Evolutionary conservation across 2,113 vertebrate genomes (phyloP).

Genomic region (Calidris pugnax): DNA sequence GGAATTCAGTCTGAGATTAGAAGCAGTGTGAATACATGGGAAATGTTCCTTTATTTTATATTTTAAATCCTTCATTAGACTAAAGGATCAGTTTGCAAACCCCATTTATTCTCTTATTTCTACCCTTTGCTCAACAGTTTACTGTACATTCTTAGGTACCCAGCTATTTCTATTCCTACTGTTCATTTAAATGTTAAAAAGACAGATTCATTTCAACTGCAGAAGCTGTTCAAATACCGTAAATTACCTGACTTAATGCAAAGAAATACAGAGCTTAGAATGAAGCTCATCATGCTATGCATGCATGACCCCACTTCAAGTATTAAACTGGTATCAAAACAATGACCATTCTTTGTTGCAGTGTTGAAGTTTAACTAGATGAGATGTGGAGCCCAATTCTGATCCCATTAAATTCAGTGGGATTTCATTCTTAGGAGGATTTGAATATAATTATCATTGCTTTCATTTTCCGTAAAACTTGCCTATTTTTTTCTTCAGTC

Average conservation of each 20-base stretch:
- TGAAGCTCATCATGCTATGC: conserved; percentile 21
- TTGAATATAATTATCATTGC: conserved; percentile 54
- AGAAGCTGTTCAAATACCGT: conserved; percentile 4
- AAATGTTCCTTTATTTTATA: background rate
- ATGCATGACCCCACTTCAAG: conserved; percentile 31
- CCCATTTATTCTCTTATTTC: background rate
- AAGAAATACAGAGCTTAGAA: conserved; percentile 43
- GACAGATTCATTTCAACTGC: conserved; percentile 4
- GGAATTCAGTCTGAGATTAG: background rate
- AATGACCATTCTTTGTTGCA: conserved; percentile 34
- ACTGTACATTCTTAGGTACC: background rate
- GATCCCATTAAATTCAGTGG: conserved; percentile 39
- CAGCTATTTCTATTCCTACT: background rate
- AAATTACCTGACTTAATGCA: conserved; percentile 39
- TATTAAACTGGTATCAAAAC: conserved; percentile 55
- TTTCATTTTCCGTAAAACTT: conserved; percentile 44
- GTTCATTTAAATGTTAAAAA: conserved; percentile 52
- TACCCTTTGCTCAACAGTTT: conserved; percentile 16
- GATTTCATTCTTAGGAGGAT: conserved; percentile 52
- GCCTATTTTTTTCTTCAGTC: conserved; percentile 11
- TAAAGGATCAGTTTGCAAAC: background rate
- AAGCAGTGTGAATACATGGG: background rate
- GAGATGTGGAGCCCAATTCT: background rate
- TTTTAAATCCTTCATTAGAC: background rate
- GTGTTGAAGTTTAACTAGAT: conserved; percentile 13